Evolutionary conservation across 2,113 vertebrate species (phyloP).

Genomic region (Tor tambroides): DNA sequence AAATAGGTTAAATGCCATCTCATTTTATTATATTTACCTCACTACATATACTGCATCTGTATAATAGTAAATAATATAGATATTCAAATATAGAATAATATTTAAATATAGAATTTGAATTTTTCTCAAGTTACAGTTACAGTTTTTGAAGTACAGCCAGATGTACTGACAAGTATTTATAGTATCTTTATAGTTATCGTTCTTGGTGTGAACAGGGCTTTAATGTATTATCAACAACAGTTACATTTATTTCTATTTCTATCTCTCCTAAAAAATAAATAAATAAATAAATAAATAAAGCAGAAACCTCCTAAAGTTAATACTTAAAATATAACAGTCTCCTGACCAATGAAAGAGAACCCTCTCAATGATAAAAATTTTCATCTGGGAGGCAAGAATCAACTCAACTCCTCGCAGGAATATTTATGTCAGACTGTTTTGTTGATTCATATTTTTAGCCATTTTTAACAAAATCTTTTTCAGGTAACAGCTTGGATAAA

Average conservation of each 20-base stretch:
- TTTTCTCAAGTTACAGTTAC: too few relatives aligned
- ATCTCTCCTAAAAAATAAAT: neutral
- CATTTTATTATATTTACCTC: too few relatives aligned
- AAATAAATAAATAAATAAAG: neutral
- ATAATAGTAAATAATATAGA: too few relatives aligned
- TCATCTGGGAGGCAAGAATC: neutral
- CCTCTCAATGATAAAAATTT: neutral
- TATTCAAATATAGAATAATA: too few relatives aligned
- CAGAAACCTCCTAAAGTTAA: neutral
- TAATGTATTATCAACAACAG: neutral
- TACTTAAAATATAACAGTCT: neutral
- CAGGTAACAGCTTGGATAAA: conserved; percentile 6
- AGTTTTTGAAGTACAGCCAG: too few relatives aligned
- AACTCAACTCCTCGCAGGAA: neutral
- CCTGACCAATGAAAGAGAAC: neutral
- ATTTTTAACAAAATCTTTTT: neutral
- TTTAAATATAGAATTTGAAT: neutral
- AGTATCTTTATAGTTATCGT: too few relatives aligned
- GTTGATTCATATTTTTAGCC: neutral
- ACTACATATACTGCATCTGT: too few relatives aligned
- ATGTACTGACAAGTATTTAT: too few relatives aligned
- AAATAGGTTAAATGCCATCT: too few relatives aligned
- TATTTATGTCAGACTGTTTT: conserved; percentile 16
- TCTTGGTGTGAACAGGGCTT: too few relatives aligned
- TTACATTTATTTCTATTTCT: neutral